Conservation (phyloP, 2,888 invertebrate genomes). For the Eupithecia abbreviata region DNA sequence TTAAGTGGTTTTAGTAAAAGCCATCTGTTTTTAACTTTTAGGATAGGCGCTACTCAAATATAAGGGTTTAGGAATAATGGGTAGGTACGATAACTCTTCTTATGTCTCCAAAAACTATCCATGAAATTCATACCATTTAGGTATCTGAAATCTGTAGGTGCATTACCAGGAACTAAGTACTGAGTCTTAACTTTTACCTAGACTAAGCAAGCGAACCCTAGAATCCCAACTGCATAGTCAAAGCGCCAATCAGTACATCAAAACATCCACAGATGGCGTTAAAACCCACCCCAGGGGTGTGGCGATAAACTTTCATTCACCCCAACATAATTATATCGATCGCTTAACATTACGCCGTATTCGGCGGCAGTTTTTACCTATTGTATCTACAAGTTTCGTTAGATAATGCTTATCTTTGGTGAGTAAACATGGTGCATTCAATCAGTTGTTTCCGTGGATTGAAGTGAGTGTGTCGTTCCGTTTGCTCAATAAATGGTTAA, state of each 20-base stretch:
- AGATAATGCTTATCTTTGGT: slow-evolving; percentile 32
- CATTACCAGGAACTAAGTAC: background rate
- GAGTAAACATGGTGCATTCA: slow-evolving; percentile 44
- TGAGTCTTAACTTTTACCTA: background rate
- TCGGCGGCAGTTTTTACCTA: slow-evolving; percentile 55
- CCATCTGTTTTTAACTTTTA: background rate
- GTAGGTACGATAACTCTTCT: background rate
- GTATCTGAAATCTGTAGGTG: background rate
- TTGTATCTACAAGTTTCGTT: slow-evolving; percentile 45
- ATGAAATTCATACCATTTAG: background rate
- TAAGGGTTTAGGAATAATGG: background rate
- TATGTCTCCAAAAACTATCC: background rate
- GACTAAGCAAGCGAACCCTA: slow-evolving; percentile 5
- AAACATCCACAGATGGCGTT: slow-evolving; percentile 65
- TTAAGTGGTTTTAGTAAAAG: background rate
- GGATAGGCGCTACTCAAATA: background rate
- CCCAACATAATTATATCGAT: slow-evolving; percentile 73
- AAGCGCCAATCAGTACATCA: slow-evolving; percentile 38
- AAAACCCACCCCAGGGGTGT: slow-evolving; percentile 58
- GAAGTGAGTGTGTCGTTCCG: slow-evolving; percentile 57
- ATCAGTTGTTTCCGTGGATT: slow-evolving; percentile 63
- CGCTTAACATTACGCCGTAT: slow-evolving; percentile 64
- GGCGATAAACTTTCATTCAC: slow-evolving; percentile 76
- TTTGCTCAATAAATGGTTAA: slow-evolving; percentile 51
- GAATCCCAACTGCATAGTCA: slow-evolving; percentile 11